These are phyloP conservation scores for Bujurquina vittata DNA, from an alignment of 2,113 vertebrate species.

Conservation along the genomic window DNA sequence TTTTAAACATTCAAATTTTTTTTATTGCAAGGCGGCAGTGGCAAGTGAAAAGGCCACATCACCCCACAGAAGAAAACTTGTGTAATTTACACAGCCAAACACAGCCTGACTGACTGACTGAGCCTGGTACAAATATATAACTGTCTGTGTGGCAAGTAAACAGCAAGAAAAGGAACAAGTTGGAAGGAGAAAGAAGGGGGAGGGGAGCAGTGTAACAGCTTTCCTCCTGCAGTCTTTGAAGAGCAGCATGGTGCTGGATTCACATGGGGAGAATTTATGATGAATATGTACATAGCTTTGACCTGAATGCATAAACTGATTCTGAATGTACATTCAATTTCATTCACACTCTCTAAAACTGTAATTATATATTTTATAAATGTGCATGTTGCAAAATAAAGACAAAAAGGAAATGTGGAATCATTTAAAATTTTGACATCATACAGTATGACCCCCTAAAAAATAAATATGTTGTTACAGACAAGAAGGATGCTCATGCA, in stretches of 20 bases:
- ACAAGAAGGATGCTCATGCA: slow-evolving; percentile 20
- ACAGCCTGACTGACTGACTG: slow-evolving; percentile 33
- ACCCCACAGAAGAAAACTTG: slow-evolving; percentile 1
- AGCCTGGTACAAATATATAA: slow-evolving; percentile 50
- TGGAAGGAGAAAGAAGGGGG: slow-evolving; percentile 43
- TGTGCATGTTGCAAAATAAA: not conserved
- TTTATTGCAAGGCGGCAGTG: not conserved
- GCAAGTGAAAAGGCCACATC: slow-evolving; percentile 40
- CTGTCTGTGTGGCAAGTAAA: slow-evolving; percentile 49
- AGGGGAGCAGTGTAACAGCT: slow-evolving; percentile 59
- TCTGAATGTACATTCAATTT: not conserved
- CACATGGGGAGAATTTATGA: slow-evolving; percentile 44
- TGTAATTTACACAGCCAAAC: slow-evolving; percentile 18
- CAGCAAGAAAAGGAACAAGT: slow-evolving; percentile 42
- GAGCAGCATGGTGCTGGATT: slow-evolving; percentile 48
- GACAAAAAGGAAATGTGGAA: not conserved
- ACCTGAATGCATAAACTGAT: slow-evolving; percentile 55
- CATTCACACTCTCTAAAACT: not conserved
- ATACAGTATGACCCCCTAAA: not conserved
- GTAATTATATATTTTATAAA: not conserved
- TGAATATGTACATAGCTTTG: slow-evolving; percentile 48
- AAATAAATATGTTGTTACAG: not conserved
- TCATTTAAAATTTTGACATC: not conserved
- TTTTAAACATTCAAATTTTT: not conserved
- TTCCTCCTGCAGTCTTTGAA: slow-evolving; percentile 63